Conservation (phyloP, 2,888 invertebrate species). For the Iphiclides podalirius region DNA sequence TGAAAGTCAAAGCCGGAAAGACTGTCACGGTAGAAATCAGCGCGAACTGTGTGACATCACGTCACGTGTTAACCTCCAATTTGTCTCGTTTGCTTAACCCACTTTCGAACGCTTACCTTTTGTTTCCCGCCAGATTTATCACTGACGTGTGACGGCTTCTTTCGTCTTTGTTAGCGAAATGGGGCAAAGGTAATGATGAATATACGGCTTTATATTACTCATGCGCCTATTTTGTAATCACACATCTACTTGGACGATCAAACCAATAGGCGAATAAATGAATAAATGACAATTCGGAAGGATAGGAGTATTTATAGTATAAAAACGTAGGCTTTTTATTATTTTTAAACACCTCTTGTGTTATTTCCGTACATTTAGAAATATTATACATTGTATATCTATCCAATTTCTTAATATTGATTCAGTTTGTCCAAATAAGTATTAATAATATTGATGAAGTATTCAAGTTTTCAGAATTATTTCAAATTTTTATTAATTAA, state of each 20-base stretch:
- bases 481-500: too few species aligned
- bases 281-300: background rate
- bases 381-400: too few species aligned
- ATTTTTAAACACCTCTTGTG: too few species aligned
- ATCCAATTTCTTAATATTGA: too few species aligned
- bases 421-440: too few species aligned
- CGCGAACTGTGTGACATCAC: slow-evolving; percentile 11
- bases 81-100: slow-evolving; percentile 39
- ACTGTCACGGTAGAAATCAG: slow-evolving; percentile 6
- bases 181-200: slow-evolving; percentile 13
- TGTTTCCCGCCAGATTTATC: slow-evolving; percentile 48
- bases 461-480: too few species aligned
- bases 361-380: too few species aligned
- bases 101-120: slow-evolving; percentile 49
- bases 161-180: slow-evolving; percentile 28
- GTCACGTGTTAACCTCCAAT: slow-evolving; percentile 17
- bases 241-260: too few species aligned
- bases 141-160: slow-evolving; percentile 20
- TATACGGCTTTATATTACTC: background rate
- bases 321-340: too few species aligned
- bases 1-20: background rate
- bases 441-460: too few species aligned
- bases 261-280: too few species aligned
- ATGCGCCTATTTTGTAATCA: too few species aligned
- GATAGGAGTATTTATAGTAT: background rate